These are phyloP conservation scores for Discoglossus pictus DNA, from an alignment of 2,797 vertebrate genomes.

Conservation along the genomic window DNA sequence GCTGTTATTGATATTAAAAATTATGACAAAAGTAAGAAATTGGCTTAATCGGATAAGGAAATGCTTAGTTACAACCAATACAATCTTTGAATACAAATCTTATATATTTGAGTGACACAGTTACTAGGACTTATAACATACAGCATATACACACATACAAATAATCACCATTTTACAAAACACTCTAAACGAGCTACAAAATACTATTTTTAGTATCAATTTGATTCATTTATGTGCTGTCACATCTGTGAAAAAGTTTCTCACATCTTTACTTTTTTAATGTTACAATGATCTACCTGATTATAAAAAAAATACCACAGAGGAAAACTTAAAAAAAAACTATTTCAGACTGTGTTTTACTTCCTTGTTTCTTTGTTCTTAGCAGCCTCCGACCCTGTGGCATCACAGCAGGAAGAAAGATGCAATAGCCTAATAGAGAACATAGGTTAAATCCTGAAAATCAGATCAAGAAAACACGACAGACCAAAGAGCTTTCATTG, in stretches of 20 bases:
- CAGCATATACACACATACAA: too few relatives aligned
- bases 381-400: constrained; percentile 31
- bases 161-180: too few relatives aligned
- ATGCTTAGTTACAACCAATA: too few relatives aligned
- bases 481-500: constrained; percentile 28
- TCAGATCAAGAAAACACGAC: constrained; percentile 43
- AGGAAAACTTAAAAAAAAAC: not conserved
- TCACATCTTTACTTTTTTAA: constrained; percentile 7
- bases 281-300: not conserved
- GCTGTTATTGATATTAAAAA: too few relatives aligned
- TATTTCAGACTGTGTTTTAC: constrained; percentile 2
- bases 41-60: too few relatives aligned
- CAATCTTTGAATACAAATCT: too few relatives aligned
- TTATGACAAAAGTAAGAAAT: too few relatives aligned
- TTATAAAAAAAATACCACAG: constrained; percentile 1
- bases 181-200: too few relatives aligned
- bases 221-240: too few relatives aligned
- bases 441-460: constrained; percentile 44
- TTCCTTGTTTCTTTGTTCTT: constrained; percentile 36
- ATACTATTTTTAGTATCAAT: too few relatives aligned
- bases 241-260: not conserved
- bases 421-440: constrained; percentile 37
- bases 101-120: too few relatives aligned
- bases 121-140: too few relatives aligned
- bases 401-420: constrained; percentile 43